Base-by-base conservation (phyloP, 2,113 vertebrate genomes). In the Chelonoidis abingdonii region DNA sequence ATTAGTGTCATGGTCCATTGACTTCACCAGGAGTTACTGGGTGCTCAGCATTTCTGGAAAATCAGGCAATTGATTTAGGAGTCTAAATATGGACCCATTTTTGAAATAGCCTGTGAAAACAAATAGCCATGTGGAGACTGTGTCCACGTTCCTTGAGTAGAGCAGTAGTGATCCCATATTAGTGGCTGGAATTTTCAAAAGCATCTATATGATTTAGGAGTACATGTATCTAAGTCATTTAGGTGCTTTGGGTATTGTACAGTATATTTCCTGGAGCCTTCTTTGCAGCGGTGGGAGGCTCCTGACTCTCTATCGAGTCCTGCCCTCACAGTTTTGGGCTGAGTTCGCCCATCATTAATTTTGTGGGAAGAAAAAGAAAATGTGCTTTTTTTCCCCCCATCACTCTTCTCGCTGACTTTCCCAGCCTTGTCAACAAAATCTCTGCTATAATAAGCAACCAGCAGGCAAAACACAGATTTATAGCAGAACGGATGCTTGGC, bases 401-500 rank as follows among this genome's bases (percentile, higher is more conserved):
- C 3, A 0, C 80, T 96, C 92, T 19, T 44, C 54, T 86, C 76
- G 76, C 24, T 7, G 31, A 82, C 38, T 89, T 94, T 87, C 47
- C 75, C 21, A 6, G 19, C 14, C 88, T 82, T 84, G 79, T 93
- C 95, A 95, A 91, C 93, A 82, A 86, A 84, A 72, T 50, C 87
- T 92, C 52, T 29, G 78, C 22, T 56, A 7, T 10, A 90, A 96
- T 10, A 87, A 92, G 88, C 83, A 94, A 96, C 86, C 80, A 96
- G 76, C 93, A 92, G 89, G 89, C 93, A 97, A 84, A 94, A 93
- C 7, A 21, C 76, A 87, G 94, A 97, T 94, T 97, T 95, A 97
- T 95, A 88, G 88, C 81, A 83, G 84, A 89, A 49, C 31, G 24
- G 3, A 31, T 29, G 38, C 78, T 90, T 94, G 93, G 84, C 97